Base-by-base conservation (phyloP, 2,888 invertebrate genomes). In the Oligia strigilis region DNA sequence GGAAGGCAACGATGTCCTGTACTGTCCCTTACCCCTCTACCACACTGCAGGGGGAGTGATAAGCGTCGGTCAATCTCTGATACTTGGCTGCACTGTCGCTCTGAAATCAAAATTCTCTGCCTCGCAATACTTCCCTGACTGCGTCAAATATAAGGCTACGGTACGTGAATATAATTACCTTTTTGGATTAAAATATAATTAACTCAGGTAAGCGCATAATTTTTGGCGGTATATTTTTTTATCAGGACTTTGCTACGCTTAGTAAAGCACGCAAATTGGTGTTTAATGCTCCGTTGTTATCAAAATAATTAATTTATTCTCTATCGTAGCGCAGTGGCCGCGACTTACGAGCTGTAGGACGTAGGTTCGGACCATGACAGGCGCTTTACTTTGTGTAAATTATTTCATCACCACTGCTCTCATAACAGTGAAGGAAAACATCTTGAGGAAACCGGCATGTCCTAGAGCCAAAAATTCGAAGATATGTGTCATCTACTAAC, bases 11-110 rank as follows among this genome's bases (percentile, higher is more conserved):
- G 99, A 99, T 94, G 97, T 98, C 62, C 97, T 99, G 89, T 99
- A 99, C 94, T 98, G 98, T 40, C 98, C 99, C 0, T 97, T 99
- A 87, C 99, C 99, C 0, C 97, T 99, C n/a, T 99, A 99, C 95
- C 99, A 99, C 94, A 99, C 99, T 0, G 99, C 99, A 0, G 99
- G 99, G 29, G 99, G 99, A 17, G 97, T 99, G 77, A 98, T 99
- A 96, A 98, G 98, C 77, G 97, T 98, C 70, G 99, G 99, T 0
- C 99, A 99, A 93, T 98, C 98, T 73, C 89, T 98, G 80, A 95
- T 98, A 75, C 98, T 97, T 94, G 99, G 99, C 19, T 98, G 98
- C 81, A 98, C 99, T 0, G 98, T 99, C 72, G 98, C 98, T 0
- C 97, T 99, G 72, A 98, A 98, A 72, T 97, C 98, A 90, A 99